Conservation (phyloP, 2,888 invertebrate species). For the Lasioglossum figueresi region DNA sequence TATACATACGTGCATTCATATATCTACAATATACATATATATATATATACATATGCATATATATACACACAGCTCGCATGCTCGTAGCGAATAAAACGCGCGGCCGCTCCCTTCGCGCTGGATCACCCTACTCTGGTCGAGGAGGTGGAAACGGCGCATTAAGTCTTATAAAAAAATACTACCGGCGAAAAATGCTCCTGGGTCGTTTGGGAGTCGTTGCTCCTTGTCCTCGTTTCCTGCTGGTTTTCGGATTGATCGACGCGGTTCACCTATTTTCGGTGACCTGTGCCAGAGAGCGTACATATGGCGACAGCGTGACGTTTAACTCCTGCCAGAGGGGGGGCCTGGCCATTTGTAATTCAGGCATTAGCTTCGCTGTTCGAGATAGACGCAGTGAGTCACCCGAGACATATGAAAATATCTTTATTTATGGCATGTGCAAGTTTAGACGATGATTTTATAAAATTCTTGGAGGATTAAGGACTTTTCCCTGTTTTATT, state of each 20-base stretch:
- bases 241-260: conserved; percentile 20
- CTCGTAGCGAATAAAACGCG: conserved; percentile 48
- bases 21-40: background rate
- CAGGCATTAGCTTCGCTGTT: background rate
- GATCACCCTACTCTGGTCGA: conserved; percentile 35
- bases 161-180: conserved; percentile 70
- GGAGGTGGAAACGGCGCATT: conserved; percentile 45
- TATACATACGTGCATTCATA: background rate
- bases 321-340: conserved; percentile 5
- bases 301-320: conserved; percentile 6
- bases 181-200: conserved; percentile 36
- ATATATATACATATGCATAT: no score
- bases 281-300: background rate
- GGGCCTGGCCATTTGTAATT: conserved; percentile 4
- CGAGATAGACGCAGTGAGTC: background rate
- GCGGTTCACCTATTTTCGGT: conserved; percentile 4
- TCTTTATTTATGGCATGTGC: background rate
- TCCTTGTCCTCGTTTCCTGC: conserved; percentile 19
- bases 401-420: background rate
- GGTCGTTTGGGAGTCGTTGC: conserved; percentile 26
- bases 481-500: background rate
- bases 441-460: background rate
- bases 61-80: conserved; percentile 28
- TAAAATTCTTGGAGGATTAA: background rate
- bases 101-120: conserved; percentile 49